These are phyloP conservation scores for Chrysotoxum bicinctum DNA, from an alignment of 2,888 invertebrate species.

Conservation along the genomic window DNA sequence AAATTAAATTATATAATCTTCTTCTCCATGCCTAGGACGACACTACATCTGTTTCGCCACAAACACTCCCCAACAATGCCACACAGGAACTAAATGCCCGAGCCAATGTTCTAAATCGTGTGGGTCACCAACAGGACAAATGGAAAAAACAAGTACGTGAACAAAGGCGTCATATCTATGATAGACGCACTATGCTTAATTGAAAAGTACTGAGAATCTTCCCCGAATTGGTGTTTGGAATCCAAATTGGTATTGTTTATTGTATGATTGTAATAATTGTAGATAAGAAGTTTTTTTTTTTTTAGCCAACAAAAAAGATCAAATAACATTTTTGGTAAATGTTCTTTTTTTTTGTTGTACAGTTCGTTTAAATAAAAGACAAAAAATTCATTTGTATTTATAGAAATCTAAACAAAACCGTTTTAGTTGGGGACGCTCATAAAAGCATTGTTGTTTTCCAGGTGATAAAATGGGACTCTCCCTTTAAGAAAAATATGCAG, in stretches of 20 bases:
- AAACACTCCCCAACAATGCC: constrained; percentile 79
- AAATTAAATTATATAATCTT: constrained; percentile 48
- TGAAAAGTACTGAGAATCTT: constrained; percentile 80
- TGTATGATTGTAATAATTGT: constrained; percentile 44
- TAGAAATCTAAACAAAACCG: neutral
- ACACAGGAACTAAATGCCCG: constrained; percentile 90
- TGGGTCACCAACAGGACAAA: constrained; percentile 97
- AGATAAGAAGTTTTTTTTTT: constrained; percentile 30
- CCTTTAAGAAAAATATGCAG: no score
- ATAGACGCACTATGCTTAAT: constrained; percentile 98
- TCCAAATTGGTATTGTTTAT: constrained; percentile 14
- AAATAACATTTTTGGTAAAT: constrained; percentile 29
- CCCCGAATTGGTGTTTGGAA: neutral
- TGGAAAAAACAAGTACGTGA: constrained; percentile 97
- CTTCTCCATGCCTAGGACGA: constrained; percentile 80
- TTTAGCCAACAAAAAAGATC: constrained; percentile 24
- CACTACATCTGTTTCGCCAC: constrained; percentile 84
- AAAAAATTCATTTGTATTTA: constrained; percentile 28
- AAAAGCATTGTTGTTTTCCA: neutral
- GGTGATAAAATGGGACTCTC: no score
- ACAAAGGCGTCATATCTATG: constrained; percentile 94
- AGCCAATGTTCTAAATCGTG: constrained; percentile 92
- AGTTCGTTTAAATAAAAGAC: constrained; percentile 40
- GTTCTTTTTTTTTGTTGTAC: constrained; percentile 4
- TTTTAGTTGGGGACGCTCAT: neutral